Evolutionary conservation across 2,113 vertebrate species (phyloP).

Genomic region (Hemichromis elongatus): DNA sequence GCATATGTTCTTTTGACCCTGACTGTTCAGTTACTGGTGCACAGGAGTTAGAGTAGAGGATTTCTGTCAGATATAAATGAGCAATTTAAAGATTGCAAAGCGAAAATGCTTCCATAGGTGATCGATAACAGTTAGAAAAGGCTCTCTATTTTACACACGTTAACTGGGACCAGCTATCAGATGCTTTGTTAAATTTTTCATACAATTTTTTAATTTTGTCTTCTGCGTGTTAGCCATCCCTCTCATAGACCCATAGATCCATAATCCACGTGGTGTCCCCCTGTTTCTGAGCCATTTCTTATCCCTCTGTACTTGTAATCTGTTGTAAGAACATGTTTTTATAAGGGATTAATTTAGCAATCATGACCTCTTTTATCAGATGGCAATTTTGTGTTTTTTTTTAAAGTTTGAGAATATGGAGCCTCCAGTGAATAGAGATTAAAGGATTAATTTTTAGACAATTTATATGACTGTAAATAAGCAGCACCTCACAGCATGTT

Average conservation of each 20-base stretch:
- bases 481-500: slow-evolving; percentile 25
- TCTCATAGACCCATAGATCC: neutral
- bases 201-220: neutral
- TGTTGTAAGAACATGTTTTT: slow-evolving; percentile 67
- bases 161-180: neutral
- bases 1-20: neutral
- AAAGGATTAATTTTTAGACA: slow-evolving; percentile 54
- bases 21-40: neutral
- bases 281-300: slow-evolving; percentile 44
- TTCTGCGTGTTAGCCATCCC: neutral
- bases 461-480: slow-evolving; percentile 35
- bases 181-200: neutral
- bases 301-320: slow-evolving; percentile 56
- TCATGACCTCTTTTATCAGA: slow-evolving; percentile 67
- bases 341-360: slow-evolving; percentile 75
- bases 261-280: neutral
- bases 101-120: neutral
- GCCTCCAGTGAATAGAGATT: slow-evolving; percentile 60
- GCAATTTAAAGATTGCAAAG: neutral
- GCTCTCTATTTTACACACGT: neutral
- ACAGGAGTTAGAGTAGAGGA: neutral
- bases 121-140: neutral
- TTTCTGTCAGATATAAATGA: neutral
- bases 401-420: slow-evolving; percentile 53
- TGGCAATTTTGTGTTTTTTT: slow-evolving; percentile 62